Conservation (phyloP, 2,888 invertebrate species). For the Leptarthrus brevirostris region DNA sequence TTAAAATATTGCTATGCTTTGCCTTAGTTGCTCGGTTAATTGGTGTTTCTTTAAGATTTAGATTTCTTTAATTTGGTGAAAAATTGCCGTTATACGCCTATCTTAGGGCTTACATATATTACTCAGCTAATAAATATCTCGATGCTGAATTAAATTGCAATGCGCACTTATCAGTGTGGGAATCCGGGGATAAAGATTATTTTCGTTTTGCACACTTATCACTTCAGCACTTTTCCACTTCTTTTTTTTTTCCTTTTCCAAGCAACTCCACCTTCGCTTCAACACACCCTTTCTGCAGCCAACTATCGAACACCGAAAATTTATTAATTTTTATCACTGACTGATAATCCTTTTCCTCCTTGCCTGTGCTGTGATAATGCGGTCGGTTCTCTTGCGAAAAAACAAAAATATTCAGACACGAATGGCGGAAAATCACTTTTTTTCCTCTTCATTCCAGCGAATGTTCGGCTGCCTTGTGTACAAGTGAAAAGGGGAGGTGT, state of each 20-base stretch:
- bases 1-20: conserved; percentile 42
- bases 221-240: background rate
- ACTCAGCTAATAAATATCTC: conserved; percentile 1
- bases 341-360: background rate
- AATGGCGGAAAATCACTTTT: conserved; percentile 52
- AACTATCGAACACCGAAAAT: background rate
- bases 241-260: conserved; percentile 5
- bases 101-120: too few species aligned
- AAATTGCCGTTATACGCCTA: conserved; percentile 4
- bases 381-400: conserved; percentile 34
- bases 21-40: background rate
- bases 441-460: conserved; percentile 48
- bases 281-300: conserved; percentile 21
- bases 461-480: conserved; percentile 23
- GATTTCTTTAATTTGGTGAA: background rate
- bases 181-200: background rate
- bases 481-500: conserved; percentile 20
- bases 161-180: background rate
- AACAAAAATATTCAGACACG: conserved; percentile 51
- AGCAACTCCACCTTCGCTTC: conserved; percentile 35
- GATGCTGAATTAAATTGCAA: background rate
- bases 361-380: conserved; percentile 3
- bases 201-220: conserved; percentile 12
- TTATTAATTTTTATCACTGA: conserved; percentile 7
- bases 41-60: background rate